These are phyloP conservation scores for Galaxea fascicularis DNA, from an alignment of 92 coral and sea anemone species.

Conservation along the genomic window DNA sequence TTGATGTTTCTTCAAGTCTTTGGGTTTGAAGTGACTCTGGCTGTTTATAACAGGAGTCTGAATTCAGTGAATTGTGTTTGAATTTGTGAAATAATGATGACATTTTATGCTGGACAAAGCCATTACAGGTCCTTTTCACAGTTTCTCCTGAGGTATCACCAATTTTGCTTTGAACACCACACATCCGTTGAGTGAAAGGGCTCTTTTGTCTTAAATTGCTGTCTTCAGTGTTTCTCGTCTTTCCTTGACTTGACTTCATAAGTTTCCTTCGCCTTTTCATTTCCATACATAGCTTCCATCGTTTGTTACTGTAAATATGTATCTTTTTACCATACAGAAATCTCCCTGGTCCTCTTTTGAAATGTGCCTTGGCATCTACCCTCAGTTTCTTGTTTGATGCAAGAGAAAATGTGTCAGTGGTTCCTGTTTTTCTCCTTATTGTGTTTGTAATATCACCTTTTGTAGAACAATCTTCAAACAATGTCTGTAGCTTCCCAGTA, in stretches of 20 bases:
- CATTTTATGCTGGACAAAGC: neutral
- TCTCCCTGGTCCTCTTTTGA: neutral
- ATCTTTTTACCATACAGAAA: neutral
- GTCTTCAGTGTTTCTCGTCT: neutral
- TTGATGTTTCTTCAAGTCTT: neutral
- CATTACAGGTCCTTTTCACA: neutral
- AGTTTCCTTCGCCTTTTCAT: neutral
- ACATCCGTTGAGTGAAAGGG: neutral
- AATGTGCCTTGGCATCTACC: neutral
- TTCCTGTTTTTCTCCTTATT: neutral
- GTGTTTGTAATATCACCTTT: neutral
- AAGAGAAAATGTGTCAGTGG: neutral
- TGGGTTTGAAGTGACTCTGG: neutral
- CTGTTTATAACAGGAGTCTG: neutral
- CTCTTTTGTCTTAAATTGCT: neutral
- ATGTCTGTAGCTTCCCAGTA: neutral
- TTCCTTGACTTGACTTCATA: neutral
- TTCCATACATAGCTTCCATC: conserved; percentile 15
- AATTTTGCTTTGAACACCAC: neutral
- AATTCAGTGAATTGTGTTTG: neutral
- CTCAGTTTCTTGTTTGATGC: neutral
- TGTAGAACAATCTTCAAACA: neutral
- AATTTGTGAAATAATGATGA: neutral
- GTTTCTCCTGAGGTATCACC: neutral
- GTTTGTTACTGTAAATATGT: conserved; percentile 21